These are phyloP conservation scores for Rhimphoctona megacephalus DNA, from an alignment of 2,888 invertebrate genomes.

Conservation along the genomic window DNA sequence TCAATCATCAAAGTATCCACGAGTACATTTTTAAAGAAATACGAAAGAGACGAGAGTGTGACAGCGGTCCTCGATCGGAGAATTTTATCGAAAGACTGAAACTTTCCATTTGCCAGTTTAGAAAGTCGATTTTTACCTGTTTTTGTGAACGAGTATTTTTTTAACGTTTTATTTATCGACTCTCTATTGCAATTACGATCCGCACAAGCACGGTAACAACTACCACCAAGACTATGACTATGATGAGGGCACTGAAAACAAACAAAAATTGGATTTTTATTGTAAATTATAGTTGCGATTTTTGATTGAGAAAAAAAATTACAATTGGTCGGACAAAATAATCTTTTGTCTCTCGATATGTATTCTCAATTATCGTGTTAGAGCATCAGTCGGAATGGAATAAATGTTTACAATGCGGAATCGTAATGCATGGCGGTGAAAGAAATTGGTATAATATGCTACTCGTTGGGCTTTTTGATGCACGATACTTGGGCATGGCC, in stretches of 20 bases:
- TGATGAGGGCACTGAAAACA: not conserved
- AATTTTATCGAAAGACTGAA: not conserved
- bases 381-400: not conserved
- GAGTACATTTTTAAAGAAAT: not conserved
- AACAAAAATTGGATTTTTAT: not conserved
- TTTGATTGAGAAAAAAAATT: not conserved
- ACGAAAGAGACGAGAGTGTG: constrained; percentile 4
- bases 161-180: not conserved
- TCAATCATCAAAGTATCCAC: constrained; percentile 1
- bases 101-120: not conserved
- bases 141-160: not conserved
- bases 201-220: not conserved
- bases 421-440: constrained; percentile 29
- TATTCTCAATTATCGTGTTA: not conserved
- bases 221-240: not conserved
- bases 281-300: not conserved
- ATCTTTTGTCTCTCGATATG: not conserved
- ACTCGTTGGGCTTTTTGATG: constrained; percentile 33
- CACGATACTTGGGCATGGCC: constrained; percentile 48
- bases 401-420: constrained; percentile 21
- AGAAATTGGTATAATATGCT: constrained; percentile 42
- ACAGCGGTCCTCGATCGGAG: constrained; percentile 38
- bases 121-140: not conserved
- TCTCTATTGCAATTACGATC: not conserved
- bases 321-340: not conserved